Evolutionary conservation across 37 sponge, comb jelly and placozoan genomes (phyloP).

Genomic region (Chondrosia reniformis): DNA sequence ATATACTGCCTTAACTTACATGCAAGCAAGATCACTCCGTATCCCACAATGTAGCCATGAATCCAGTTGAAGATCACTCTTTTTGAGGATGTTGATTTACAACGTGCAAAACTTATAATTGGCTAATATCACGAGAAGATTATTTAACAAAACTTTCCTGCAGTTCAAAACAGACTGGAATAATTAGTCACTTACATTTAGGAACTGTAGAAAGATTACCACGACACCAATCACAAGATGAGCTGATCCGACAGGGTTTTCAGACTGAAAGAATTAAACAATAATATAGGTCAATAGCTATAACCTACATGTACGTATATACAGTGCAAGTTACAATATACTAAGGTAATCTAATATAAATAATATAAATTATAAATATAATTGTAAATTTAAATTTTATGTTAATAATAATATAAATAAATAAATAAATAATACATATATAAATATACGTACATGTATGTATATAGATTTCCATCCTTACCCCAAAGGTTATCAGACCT

Average conservation of each 20-base stretch:
- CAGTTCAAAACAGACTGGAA: too few species aligned
- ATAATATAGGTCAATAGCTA: background rate
- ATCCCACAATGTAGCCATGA: conserved; percentile 32
- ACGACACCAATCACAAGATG: conserved; percentile 55
- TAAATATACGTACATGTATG: conserved; percentile 8
- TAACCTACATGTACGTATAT: too few species aligned
- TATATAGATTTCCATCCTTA: conserved; percentile 1
- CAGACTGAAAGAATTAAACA: background rate
- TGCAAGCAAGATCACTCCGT: conserved; percentile 19
- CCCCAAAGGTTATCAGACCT: background rate
- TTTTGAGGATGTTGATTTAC: background rate
- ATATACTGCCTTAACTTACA: conserved; percentile 11
- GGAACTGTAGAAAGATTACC: conserved; percentile 47
- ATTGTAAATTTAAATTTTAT: background rate
- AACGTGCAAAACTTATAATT: background rate
- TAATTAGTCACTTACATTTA: conserved; percentile 53
- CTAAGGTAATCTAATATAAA: too few species aligned
- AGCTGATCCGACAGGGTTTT: conserved; percentile 13
- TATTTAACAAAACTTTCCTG: too few species aligned
- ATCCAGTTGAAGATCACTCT: conserved; percentile 36
- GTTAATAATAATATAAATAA: too few species aligned
- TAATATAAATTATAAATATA: too few species aligned
- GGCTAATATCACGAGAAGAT: background rate
- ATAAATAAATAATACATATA: conserved; percentile 18
- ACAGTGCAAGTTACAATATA: too few species aligned